Conservation (phyloP, 1,140 invertebrate genomes). For the Bombus polaris region DNA sequence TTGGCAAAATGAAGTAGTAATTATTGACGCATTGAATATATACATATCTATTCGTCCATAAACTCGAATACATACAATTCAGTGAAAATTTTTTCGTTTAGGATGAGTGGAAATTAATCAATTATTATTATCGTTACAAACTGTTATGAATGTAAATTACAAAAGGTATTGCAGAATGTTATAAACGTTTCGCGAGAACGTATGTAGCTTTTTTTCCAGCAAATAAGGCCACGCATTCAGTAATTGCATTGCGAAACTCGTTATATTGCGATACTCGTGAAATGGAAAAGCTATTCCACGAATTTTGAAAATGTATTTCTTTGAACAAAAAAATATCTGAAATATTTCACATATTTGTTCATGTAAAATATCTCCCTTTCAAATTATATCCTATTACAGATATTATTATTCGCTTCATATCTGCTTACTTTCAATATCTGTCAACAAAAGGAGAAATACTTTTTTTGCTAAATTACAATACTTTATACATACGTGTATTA, state of each 20-base stretch:
- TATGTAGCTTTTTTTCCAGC: neutral
- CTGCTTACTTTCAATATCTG: neutral
- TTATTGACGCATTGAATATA: neutral
- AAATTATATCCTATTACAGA: neutral
- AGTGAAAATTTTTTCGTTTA: neutral
- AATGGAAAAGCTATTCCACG: neutral
- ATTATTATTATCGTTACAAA: neutral
- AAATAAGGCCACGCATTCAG: neutral
- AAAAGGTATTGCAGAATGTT: neutral
- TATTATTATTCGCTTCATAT: neutral
- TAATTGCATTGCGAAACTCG: neutral
- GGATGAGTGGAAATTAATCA: neutral
- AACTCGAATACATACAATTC: neutral
- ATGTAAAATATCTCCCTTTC: neutral
- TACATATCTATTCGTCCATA: neutral
- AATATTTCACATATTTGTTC: neutral
- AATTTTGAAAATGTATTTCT: neutral
- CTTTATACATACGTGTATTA: no score
- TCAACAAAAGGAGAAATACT: neutral
- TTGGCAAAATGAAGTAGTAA: neutral
- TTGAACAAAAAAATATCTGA: neutral
- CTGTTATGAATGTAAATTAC: neutral
- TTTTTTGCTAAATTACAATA: neutral
- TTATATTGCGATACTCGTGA: neutral
- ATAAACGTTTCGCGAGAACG: neutral